Evolutionary conservation across 2,113 vertebrate genomes (phyloP).

Genomic region (Malurus cyaneus): DNA sequence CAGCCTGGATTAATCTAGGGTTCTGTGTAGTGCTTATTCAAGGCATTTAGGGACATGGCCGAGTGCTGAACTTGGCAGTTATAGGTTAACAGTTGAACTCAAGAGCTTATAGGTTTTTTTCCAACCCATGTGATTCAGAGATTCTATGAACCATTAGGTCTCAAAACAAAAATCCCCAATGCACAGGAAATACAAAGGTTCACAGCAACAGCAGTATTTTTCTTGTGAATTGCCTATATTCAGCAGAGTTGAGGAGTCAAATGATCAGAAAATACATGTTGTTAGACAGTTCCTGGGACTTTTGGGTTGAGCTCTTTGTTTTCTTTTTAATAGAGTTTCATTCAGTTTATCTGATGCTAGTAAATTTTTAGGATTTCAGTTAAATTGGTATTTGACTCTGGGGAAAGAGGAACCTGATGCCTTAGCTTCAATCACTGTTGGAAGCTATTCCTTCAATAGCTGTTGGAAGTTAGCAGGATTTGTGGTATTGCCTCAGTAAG

Average conservation of each 20-base stretch:
- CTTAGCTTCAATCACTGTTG: not conserved
- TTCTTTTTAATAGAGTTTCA: not conserved
- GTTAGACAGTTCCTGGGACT: not conserved
- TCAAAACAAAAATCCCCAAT: not conserved
- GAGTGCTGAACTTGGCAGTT: not conserved
- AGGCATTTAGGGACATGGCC: not conserved
- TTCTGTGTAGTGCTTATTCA: not conserved
- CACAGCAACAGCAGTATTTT: not conserved
- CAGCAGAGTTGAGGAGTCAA: not conserved
- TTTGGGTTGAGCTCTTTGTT: not conserved
- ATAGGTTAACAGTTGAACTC: not conserved
- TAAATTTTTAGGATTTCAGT: constrained; percentile 1
- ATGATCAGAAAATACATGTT: not conserved
- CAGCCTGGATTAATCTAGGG: not conserved
- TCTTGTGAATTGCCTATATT: not conserved
- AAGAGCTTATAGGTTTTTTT: not conserved
- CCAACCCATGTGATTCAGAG: not conserved
- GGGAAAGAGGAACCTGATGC: not conserved
- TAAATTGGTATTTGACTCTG: not conserved
- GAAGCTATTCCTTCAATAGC: not conserved
- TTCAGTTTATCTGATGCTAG: not conserved
- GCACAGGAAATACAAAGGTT: not conserved
- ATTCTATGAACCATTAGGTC: not conserved
- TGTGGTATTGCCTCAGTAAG: not conserved
- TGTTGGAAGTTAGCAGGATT: constrained; percentile 1